Conservation (phyloP, 2,113 vertebrate genomes). For the Pseudorectes ferrugineus region DNA sequence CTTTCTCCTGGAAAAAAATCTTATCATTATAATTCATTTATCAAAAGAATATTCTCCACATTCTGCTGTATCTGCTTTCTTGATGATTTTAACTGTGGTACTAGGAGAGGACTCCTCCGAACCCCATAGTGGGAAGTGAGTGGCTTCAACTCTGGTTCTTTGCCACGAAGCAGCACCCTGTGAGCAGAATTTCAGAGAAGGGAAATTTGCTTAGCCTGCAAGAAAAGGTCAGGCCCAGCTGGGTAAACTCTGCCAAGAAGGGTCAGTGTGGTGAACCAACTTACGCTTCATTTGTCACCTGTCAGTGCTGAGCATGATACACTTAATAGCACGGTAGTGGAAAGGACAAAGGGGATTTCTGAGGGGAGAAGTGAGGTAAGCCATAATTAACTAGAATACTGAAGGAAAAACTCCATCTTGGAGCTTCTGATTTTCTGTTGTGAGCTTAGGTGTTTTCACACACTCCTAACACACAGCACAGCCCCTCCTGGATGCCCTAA, state of each 20-base stretch:
- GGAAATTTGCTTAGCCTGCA: constrained; percentile 25
- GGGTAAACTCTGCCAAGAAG: neutral
- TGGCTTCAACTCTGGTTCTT: neutral
- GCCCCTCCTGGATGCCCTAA: neutral
- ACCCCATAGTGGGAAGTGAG: neutral
- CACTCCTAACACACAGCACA: neutral
- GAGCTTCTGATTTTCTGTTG: neutral
- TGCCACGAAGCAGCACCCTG: neutral
- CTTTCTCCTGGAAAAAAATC: neutral
- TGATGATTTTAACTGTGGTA: neutral
- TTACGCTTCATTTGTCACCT: constrained; percentile 36
- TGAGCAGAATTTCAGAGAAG: neutral
- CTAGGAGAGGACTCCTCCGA: neutral
- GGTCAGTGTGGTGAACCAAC: constrained; percentile 25
- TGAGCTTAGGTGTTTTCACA: neutral
- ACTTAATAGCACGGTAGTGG: neutral
- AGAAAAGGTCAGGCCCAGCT: constrained; percentile 5
- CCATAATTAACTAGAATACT: neutral
- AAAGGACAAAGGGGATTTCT: constrained; percentile 28
- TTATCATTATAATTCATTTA: neutral
- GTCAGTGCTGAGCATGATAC: neutral
- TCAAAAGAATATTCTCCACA: neutral
- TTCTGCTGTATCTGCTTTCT: neutral
- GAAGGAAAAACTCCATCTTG: neutral
- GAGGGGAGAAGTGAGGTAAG: neutral